These are phyloP conservation scores for Notocelia uddmanniana DNA, from an alignment of 2,888 invertebrate species.

Conservation along the genomic window DNA sequence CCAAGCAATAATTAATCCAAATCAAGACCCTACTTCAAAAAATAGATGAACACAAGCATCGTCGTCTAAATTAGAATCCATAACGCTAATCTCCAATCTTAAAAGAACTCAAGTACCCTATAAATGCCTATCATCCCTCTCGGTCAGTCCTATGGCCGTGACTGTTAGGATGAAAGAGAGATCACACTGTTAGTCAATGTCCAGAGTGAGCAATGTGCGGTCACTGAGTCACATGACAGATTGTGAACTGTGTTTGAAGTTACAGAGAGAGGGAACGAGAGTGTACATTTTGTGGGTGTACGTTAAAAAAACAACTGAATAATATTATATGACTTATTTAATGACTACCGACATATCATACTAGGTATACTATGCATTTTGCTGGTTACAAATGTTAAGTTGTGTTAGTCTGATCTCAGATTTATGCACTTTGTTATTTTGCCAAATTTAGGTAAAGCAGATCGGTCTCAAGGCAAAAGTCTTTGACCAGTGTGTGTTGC, in stretches of 20 bases:
- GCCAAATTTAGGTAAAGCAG: too few species aligned
- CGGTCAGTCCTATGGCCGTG: conserved; percentile 45
- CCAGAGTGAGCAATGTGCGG: conserved; percentile 64
- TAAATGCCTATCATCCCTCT: conserved; percentile 49
- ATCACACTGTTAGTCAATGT: conserved; percentile 54
- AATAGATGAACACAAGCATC: conserved; percentile 11
- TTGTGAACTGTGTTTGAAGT: conserved; percentile 48
- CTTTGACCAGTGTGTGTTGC: too few species aligned
- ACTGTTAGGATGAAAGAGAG: conserved; percentile 45
- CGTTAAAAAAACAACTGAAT: too few species aligned
- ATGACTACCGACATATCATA: too few species aligned
- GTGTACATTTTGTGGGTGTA: neutral
- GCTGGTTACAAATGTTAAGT: too few species aligned
- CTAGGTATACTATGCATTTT: too few species aligned
- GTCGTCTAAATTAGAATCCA: conserved; percentile 58
- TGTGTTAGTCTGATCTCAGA: too few species aligned
- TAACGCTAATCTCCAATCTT: conserved; percentile 54
- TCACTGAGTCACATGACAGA: conserved; percentile 72
- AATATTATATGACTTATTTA: too few species aligned
- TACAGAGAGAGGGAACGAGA: conserved; percentile 30
- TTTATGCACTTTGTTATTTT: too few species aligned
- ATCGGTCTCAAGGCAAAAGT: too few species aligned
- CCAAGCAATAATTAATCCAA: neutral
- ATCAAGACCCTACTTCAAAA: conserved; percentile 15
- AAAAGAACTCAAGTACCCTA: conserved; percentile 47